Percentiles rank a stretch among this genome's conserved stretches.
Conservation (phyloP, 2,888 invertebrate genomes). For the Agrypnus murinus region DNA sequence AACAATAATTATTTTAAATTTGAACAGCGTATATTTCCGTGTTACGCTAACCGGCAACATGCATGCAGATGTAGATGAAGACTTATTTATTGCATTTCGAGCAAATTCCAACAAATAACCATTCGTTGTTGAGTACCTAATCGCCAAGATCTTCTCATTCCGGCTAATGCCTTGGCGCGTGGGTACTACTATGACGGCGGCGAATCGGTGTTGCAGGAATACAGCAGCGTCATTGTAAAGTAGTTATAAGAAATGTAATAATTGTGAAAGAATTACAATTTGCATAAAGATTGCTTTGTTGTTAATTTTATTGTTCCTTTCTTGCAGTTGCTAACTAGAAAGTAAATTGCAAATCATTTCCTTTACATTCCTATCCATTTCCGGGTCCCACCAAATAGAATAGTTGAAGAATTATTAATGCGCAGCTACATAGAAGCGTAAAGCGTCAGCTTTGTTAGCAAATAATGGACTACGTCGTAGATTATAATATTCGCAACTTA, state of each 20-base stretch:
- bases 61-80: constrained; percentile 40
- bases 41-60: constrained; percentile 35
- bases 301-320: constrained; percentile 34
- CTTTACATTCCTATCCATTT: constrained; percentile 41
- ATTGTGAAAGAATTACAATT: constrained; percentile 63
- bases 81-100: constrained; percentile 42
- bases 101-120: constrained; percentile 46
- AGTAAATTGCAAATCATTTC: constrained; percentile 22
- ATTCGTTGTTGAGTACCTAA: constrained; percentile 39
- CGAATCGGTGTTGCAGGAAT: constrained; percentile 45
- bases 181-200: constrained; percentile 53
- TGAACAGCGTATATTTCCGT: constrained; percentile 33
- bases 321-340: neutral
- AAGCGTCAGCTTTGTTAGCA: too few species aligned
- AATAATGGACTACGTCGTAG: too few species aligned
- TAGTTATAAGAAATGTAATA: constrained; percentile 59
- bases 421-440: too few species aligned
- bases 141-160: constrained; percentile 40
- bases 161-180: constrained; percentile 45
- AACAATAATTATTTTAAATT: constrained; percentile 26
- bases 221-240: constrained; percentile 53
- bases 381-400: constrained; percentile 34
- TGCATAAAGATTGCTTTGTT: constrained; percentile 60
- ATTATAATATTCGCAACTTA: too few species aligned
- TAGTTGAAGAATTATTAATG: too few species aligned